Evolutionary conservation across 2,797 vertebrate species (phyloP).

Genomic region (Heterohyrax brucei): DNA sequence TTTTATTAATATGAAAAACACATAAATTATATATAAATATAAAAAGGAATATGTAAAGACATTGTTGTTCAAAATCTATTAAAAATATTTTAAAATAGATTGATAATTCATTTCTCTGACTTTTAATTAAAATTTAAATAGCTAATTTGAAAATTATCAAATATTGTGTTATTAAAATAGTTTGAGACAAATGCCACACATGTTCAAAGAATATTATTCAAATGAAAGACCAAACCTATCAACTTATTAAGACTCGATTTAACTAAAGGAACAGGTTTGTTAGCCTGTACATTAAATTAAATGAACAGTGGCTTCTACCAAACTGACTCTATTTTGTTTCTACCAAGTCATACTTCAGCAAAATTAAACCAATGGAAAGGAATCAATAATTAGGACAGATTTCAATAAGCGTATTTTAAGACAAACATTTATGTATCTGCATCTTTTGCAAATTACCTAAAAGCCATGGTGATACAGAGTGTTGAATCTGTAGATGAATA

Average conservation of each 20-base stretch:
- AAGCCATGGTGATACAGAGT: neutral
- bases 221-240: conserved; percentile 77
- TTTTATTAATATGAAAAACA: conserved; percentile 34
- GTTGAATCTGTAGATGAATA: neutral
- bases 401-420: neutral
- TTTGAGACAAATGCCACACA: conserved; percentile 78
- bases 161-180: conserved; percentile 84
- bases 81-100: conserved; percentile 55
- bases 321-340: neutral
- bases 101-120: conserved; percentile 3
- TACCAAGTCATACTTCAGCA: neutral
- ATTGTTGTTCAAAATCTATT: neutral
- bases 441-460: neutral
- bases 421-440: neutral
- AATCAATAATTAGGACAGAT: neutral
- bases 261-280: conserved; percentile 55
- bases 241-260: conserved; percentile 84
- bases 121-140: conserved; percentile 74
- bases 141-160: conserved; percentile 78
- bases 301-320: neutral
- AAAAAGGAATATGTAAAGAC: neutral
- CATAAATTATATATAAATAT: neutral
- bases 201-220: conserved; percentile 80
- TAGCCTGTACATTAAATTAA: neutral
- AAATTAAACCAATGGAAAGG: neutral